Evolutionary conservation across 2,888 invertebrate genomes (phyloP), one percentile per base, ranked within the genome.

Genomic region (Tipula confusa): DNA sequence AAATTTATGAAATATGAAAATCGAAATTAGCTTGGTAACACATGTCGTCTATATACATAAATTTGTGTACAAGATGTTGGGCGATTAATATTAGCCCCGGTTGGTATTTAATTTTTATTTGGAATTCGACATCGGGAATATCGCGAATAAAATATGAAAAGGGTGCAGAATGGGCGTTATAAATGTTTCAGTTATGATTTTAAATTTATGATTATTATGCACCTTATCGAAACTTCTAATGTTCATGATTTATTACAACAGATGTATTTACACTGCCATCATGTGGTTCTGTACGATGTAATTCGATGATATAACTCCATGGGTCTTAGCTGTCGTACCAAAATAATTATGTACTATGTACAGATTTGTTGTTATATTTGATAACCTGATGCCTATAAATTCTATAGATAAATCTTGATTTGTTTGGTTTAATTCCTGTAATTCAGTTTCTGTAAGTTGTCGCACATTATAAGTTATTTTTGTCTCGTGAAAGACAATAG

Each of bases 1-100:
- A 64, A 64, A 24, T 64, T 64, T 64, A 9, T 64, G 9, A n/a
- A n/a, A n/a, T n/a, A n/a, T n/a, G 64, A 64, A 64, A 64, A 64
- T 64, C 64, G 64, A 64, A 64, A 64, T 64, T 64, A 64, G 64
- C 64, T 64, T 9, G 64, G 64, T 64, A 64, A 64, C 64, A 64
- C 64, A 64, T 64, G 64, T 64, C 24, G 9, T n/a, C 43, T 43
- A 43, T 15, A 11, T 7, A n/a, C n/a, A 11, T 33, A n/a, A n/a
- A n/a, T 9, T 36, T 36, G 9, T 36, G 11, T 36, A 36, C 0
- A 36, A 24, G 24, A 64, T 24, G 24, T 64, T 64, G 64, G 64
- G 64, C 24, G 64, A 64, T 64, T 64, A n/a, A n/a, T n/a, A 64
- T 64, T 64, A 64, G 64, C 64, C 64, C 64, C 64, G 64, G 64